phyloP scores from a whole-genome alignment of 2,888 invertebrate species.

The Synergus itoensis region DNA sequence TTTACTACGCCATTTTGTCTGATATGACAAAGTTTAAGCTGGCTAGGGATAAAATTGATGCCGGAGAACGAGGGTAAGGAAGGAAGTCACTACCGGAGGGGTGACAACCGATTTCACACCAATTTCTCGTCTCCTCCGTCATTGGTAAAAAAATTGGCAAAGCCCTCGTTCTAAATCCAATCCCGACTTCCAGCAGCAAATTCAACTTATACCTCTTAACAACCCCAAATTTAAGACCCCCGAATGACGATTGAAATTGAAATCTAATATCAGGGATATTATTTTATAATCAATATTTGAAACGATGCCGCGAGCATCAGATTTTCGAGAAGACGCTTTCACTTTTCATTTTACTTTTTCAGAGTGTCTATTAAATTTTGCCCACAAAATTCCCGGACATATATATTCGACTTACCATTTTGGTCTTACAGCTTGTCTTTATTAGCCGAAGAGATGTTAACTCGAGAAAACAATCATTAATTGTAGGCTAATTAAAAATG shows the following conservation, averaged over 20 bases:
- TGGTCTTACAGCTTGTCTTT: constrained; percentile 73
- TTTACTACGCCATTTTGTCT: constrained; percentile 73
- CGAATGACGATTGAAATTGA: constrained; percentile 1
- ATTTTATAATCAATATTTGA: no score
- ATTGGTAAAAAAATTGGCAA: constrained; percentile 76
- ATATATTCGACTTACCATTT: constrained; percentile 70
- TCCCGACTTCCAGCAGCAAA: constrained; percentile 43
- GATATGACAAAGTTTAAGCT: constrained; percentile 64
- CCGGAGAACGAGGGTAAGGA: constrained; percentile 57
- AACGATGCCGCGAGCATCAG: no score
- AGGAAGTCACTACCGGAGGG: constrained; percentile 76
- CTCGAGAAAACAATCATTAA: constrained; percentile 26
- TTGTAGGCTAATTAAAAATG: background rate
- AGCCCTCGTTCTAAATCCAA: constrained; percentile 62
- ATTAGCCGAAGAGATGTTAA: constrained; percentile 65
- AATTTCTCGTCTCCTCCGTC: constrained; percentile 74
- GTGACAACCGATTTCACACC: constrained; percentile 74
- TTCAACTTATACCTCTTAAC: constrained; percentile 26
- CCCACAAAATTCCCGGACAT: no score
- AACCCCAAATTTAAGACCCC: constrained; percentile 22
- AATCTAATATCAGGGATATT: constrained; percentile 15
- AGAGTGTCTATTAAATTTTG: no score
- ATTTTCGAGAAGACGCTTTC: background rate
- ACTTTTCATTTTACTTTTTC: background rate
- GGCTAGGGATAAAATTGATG: constrained; percentile 46